phyloP scores from a whole-genome alignment of 1,140 invertebrate species.

The Chymomyza costata region DNA sequence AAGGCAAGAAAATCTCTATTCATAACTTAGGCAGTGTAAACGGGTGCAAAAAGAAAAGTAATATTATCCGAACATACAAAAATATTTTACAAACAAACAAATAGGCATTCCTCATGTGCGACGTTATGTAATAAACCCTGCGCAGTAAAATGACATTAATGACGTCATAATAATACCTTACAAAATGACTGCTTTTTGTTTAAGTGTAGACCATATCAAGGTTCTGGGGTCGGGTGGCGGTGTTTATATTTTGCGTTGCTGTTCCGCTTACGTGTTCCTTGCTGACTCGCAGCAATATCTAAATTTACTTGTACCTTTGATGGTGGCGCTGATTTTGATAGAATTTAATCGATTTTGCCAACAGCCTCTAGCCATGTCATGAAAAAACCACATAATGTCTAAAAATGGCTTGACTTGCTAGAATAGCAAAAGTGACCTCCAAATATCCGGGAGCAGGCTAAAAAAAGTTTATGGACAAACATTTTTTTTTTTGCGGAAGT shows the following conservation, averaged over 20 bases:
- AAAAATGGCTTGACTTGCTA: not conserved
- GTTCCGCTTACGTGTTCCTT: constrained; percentile 35
- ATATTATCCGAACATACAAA: too few relatives aligned
- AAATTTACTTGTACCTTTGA: constrained; percentile 14
- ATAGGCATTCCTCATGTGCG: constrained; percentile 8
- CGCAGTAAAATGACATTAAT: constrained; percentile 31
- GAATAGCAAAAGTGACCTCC: constrained; percentile 57
- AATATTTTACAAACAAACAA: constrained; percentile 13
- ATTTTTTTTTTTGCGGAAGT: constrained; percentile 40
- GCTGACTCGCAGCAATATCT: constrained; percentile 19
- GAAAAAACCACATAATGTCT: constrained; percentile 17
- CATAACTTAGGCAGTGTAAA: constrained; percentile 22
- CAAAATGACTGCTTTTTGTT: constrained; percentile 21
- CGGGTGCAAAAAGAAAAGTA: constrained; percentile 7
- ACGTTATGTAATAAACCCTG: constrained; percentile 11
- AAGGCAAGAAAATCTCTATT: constrained; percentile 10
- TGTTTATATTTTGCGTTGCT: constrained; percentile 19
- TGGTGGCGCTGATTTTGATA: constrained; percentile 9
- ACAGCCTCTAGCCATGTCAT: too few relatives aligned
- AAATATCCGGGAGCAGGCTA: constrained; percentile 23
- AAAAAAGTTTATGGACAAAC: constrained; percentile 29
- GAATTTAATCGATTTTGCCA: constrained; percentile 28
- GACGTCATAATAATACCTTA: constrained; percentile 43
- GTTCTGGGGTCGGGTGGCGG: constrained; percentile 34
- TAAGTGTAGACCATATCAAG: not conserved